Evolutionary conservation across 2,113 vertebrate species (phyloP), one percentile per base, ranked within the genome.

Genomic region (Caranx melampygus): DNA sequence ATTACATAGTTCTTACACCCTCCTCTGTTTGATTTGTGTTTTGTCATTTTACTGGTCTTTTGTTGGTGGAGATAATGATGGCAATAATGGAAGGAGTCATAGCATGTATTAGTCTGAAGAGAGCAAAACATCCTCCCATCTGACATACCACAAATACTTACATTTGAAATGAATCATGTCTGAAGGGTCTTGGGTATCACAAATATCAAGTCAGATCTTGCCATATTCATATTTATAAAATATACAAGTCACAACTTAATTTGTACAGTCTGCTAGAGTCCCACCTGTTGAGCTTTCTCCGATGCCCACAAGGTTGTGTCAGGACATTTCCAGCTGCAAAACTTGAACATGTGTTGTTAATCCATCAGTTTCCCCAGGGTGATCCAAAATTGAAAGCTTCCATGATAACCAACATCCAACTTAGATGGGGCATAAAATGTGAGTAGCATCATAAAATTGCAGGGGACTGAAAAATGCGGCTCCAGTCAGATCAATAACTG

Each of bases 1-100:
- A 78, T 84, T 21, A 52, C 67, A 66, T 45, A 55, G 81, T 72
- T 37, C 44, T 54, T 31, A 14, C 42, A 57, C 31, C 45, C 15
- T 42, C 68, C 14, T 45, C 37, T 55, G 55, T 79, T 60, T 82
- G 75, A 65, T 71, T 79, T 44, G 9, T 61, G 62, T 51, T 82
- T 58, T 75, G 71, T 76, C 16, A 12, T 37, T 12, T 72, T 72
- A 51, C 64, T 68, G 63, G 31, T 21, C 44, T 59, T 26, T 42
- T 10, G 58, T 58, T 45, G 37, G 3, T 35, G 21, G 26, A 67
- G 44, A 68, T 67, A 42, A 63, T 37, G 4, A 75, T 1, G 5
- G 26, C 21, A 54, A 70, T 14, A 64, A 74, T 18, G 47, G 72
- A 70, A 20, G 20, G 13, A 57, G 33, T 61, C 45, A 6, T 15